These are phyloP conservation scores for Onychomys arenicola DNA, from an alignment of 2,797 vertebrate genomes.

Conservation along the genomic window DNA sequence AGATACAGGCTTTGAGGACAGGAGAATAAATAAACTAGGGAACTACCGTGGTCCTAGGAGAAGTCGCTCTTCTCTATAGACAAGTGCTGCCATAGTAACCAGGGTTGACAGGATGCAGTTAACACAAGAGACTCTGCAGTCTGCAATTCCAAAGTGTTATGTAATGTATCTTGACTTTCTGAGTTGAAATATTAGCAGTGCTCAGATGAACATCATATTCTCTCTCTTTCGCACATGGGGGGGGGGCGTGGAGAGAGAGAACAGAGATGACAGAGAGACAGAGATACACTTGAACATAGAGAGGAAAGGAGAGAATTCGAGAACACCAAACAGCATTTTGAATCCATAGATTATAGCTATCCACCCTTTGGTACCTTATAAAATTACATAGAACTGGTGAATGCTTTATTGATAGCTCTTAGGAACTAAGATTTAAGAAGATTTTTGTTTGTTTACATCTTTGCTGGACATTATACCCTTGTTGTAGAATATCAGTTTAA, in stretches of 20 bases:
- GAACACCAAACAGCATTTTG: background rate
- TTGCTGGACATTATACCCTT: background rate
- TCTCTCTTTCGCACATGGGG: background rate
- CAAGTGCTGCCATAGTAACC: accelerated
- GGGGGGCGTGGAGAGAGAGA: too few relatives aligned
- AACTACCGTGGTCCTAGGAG: too few relatives aligned
- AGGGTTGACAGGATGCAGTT: background rate
- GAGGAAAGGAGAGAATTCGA: background rate
- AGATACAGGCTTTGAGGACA: background rate
- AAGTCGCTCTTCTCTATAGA: background rate
- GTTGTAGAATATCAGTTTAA: too few relatives aligned
- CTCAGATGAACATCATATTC: background rate
- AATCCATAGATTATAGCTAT: background rate
- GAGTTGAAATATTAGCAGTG: conserved; percentile 21
- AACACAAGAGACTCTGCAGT: background rate
- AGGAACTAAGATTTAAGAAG: background rate
- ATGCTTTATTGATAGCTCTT: background rate
- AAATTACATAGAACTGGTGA: background rate
- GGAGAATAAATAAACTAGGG: background rate
- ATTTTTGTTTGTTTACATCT: conserved; percentile 18
- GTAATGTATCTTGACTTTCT: conserved; percentile 17
- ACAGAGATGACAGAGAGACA: background rate
- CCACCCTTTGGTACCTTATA: background rate
- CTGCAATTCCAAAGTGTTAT: background rate
- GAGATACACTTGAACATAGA: background rate